These are phyloP conservation scores for Ginglymostoma cirratum DNA, from an alignment of 2,113 vertebrate species.

Conservation along the genomic window DNA sequence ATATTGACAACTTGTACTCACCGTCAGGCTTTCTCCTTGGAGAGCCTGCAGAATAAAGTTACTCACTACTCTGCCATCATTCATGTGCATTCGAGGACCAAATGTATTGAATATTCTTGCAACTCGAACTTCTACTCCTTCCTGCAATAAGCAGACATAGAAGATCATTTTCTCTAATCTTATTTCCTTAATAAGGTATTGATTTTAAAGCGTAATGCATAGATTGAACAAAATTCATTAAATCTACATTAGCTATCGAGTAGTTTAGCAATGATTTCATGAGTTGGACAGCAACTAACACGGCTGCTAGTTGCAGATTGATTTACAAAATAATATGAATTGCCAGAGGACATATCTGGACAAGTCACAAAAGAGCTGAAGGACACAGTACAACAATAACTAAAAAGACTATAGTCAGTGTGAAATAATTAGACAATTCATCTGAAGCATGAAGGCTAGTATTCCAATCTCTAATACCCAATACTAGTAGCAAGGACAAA, in stretches of 20 bases:
- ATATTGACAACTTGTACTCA: slow-evolving; percentile 50
- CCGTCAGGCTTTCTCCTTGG: slow-evolving; percentile 89
- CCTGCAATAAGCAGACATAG: slow-evolving; percentile 56
- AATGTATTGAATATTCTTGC: slow-evolving; percentile 98
- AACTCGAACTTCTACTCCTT: slow-evolving; percentile 94
- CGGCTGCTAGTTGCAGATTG: neutral
- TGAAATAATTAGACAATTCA: neutral
- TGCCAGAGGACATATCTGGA: neutral
- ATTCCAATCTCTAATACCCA: neutral
- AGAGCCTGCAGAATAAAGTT: slow-evolving; percentile 97
- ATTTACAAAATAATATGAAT: neutral
- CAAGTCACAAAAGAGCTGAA: neutral
- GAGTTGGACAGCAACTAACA: neutral
- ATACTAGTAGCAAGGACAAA: neutral
- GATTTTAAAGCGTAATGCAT: neutral
- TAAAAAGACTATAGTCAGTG: neutral
- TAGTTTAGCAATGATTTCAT: neutral
- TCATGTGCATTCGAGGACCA: slow-evolving; percentile 98
- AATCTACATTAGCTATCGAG: neutral
- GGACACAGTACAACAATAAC: neutral
- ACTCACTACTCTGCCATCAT: slow-evolving; percentile 96
- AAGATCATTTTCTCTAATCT: neutral
- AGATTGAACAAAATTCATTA: neutral
- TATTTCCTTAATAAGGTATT: neutral
- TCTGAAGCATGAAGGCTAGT: neutral